Evolutionary conservation across 2,888 invertebrate genomes (phyloP).

Genomic region (Eupithecia abbreviata): DNA sequence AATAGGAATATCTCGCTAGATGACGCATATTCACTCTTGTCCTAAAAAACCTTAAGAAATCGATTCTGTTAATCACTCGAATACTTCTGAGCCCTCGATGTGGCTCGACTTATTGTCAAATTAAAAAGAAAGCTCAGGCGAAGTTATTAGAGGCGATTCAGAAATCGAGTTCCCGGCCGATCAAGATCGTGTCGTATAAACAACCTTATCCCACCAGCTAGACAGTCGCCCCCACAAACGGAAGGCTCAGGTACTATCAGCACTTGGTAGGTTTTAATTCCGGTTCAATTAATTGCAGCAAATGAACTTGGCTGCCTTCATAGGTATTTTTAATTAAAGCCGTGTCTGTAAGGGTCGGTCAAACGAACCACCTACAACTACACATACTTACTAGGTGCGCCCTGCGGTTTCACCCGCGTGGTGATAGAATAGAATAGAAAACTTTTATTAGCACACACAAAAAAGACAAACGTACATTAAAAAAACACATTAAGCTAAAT

Average conservation of each 20-base stretch:
- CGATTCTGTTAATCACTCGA: background rate
- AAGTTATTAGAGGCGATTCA: background rate
- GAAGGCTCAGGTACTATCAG: slow-evolving; percentile 39
- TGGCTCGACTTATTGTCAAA: background rate
- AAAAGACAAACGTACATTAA: too few species aligned
- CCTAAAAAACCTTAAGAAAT: background rate
- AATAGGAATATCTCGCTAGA: background rate
- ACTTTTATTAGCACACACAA: too few species aligned
- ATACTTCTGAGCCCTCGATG: background rate
- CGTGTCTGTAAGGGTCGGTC: background rate
- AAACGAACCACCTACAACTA: background rate
- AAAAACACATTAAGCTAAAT: too few species aligned
- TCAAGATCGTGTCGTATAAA: slow-evolving; percentile 10
- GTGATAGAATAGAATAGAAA: too few species aligned
- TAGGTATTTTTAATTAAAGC: slow-evolving; percentile 72
- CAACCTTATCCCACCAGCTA: background rate
- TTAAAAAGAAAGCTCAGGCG: background rate
- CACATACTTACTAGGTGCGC: background rate
- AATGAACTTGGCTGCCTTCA: slow-evolving; percentile 65
- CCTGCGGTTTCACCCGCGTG: too few species aligned
- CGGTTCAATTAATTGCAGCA: slow-evolving; percentile 67
- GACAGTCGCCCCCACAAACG: background rate
- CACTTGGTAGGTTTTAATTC: slow-evolving; percentile 58
- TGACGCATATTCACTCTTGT: background rate
- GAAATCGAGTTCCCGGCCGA: background rate